A percentile compares a stretch with the other conserved stretches of the same genome.
phyloP scores from a whole-genome alignment of 2,888 invertebrate genomes.

The Oscheius sp. region DNA sequence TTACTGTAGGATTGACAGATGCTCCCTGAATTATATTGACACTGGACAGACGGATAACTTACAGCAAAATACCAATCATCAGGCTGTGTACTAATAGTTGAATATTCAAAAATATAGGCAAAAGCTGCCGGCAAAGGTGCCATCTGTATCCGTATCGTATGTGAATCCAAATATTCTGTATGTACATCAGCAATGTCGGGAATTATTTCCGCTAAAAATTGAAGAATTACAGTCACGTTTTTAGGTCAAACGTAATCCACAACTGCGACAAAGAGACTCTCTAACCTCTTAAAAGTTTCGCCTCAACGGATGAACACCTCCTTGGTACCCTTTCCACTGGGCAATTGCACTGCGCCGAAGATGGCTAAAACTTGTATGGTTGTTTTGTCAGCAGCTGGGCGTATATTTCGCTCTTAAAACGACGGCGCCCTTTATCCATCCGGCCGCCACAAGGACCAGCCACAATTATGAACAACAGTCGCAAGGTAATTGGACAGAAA shows the following conservation, averaged over 20 bases:
- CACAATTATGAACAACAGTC: conserved; percentile 25
- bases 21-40: conserved; percentile 59
- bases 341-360: conserved; percentile 64
- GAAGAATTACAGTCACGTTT: conserved; percentile 30
- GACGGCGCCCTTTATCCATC: conserved; percentile 19
- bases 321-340: conserved; percentile 51
- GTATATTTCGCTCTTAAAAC: conserved; percentile 12
- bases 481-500: conserved; percentile 33
- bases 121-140: conserved; percentile 62
- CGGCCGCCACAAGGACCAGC: conserved; percentile 22
- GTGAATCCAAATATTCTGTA: conserved; percentile 60
- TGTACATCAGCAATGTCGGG: conserved; percentile 47
- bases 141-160: conserved; percentile 60
- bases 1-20: conserved; percentile 62
- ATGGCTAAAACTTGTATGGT: conserved; percentile 48
- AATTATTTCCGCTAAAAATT: conserved; percentile 47
- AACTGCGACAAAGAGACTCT: no score
- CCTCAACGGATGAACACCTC: conserved; percentile 56
- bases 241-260: background rate
- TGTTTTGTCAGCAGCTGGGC: conserved; percentile 13
- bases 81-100: conserved; percentile 60
- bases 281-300: conserved; percentile 9
- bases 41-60: conserved; percentile 25
- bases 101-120: conserved; percentile 71
- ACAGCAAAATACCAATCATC: conserved; percentile 71